These are phyloP conservation scores for Archaeoteleia sp. DNA, from an alignment of 2,888 invertebrate species.

Conservation along the genomic window DNA sequence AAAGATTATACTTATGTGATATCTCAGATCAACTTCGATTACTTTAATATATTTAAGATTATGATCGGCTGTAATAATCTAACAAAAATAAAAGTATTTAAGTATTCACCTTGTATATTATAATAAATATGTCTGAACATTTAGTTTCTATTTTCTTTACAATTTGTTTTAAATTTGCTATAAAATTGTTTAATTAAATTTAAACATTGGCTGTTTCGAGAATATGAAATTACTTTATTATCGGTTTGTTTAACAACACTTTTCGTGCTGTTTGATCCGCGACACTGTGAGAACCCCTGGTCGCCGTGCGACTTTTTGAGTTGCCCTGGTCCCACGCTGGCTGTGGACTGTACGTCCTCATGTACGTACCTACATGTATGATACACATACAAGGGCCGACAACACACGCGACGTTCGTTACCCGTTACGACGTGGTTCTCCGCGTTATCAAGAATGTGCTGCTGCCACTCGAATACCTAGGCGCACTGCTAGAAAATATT, in stretches of 20 bases:
- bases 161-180: neutral
- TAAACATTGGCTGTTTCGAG: slow-evolving; percentile 6
- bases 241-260: slow-evolving; percentile 33
- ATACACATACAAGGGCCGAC: slow-evolving; percentile 24
- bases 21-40: too few species aligned
- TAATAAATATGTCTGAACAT: too few species aligned
- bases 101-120: too few species aligned
- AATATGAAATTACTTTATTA: slow-evolving; percentile 17
- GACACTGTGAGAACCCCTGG: slow-evolving; percentile 68
- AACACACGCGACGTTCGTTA: slow-evolving; percentile 47
- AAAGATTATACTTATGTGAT: too few species aligned
- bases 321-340: slow-evolving; percentile 72
- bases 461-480: slow-evolving; percentile 48
- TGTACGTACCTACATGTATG: slow-evolving; percentile 43
- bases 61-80: too few species aligned
- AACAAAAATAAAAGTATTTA: too few species aligned
- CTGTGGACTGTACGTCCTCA: slow-evolving; percentile 62
- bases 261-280: slow-evolving; percentile 37
- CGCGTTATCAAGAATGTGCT: slow-evolving; percentile 54
- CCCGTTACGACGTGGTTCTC: slow-evolving; percentile 52
- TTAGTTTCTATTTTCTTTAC: too few species aligned
- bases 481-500: slow-evolving; percentile 38
- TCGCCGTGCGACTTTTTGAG: slow-evolving; percentile 74
- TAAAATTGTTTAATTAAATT: slow-evolving; percentile 1
- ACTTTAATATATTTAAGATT: too few species aligned